Evolutionary conservation across 2,888 invertebrate genomes (phyloP), one percentile per base, ranked within the genome.

Genomic region (Philereme transversata): DNA sequence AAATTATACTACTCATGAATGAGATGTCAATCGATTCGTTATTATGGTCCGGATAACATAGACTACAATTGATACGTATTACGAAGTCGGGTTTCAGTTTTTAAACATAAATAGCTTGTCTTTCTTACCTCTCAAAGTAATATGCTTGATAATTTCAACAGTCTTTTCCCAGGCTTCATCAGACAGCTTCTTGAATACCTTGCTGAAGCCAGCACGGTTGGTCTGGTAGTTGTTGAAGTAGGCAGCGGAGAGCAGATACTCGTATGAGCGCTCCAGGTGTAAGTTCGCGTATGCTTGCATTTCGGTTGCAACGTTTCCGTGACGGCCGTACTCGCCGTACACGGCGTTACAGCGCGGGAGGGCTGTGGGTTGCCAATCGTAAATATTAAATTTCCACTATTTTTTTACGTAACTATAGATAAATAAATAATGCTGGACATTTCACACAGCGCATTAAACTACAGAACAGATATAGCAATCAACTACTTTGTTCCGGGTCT

Each of bases 151-250:
- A n/a, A 97, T 75, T 7, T 95, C 94, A 73, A 97, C 94, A 40
- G 94, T 93, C 74, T 96, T 94, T 10, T 94, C 93, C 95, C 97
- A 97, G 5, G 95, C 91, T 8, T 94, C 89, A 72, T 97, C 97
- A 0, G 97, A 96, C 7, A 96, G 84, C 60, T 94, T 94, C 71
- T 94, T 94, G 89, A 96, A 97, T 7, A 97, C 84, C 77, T 95
- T 95, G 72, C 94, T 93, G 85, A 97, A 97, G 4, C 97, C 97
- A 33, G 92, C 94, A 38, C 97, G 93, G 86, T 96, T 95, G 36
- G 95, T 95, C 78, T 95, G 94, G 81, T 95, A 97, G 75, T 96
- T 96, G 74, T 95, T 95, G 84, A 95, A 97, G 83, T 96, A 95
- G 0, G 96, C 94, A 0, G 96, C 93, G 81, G 97, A 93, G 3